Percentiles rank a stretch among this genome's conserved stretches.
These are phyloP conservation scores for Melieria omissa DNA, from an alignment of 2,888 invertebrate species.

Conservation along the genomic window DNA sequence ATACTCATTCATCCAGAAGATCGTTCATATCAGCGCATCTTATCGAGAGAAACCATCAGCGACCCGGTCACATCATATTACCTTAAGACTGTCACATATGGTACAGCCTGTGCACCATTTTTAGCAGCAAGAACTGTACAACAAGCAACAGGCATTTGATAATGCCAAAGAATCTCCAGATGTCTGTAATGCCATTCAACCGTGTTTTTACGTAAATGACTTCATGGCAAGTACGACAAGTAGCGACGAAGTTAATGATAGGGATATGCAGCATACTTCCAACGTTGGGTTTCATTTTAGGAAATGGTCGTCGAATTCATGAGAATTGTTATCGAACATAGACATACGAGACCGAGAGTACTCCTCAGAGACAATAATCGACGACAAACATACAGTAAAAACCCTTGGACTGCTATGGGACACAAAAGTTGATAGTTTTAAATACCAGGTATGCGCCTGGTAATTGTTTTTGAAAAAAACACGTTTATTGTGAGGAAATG, in stretches of 20 bases:
- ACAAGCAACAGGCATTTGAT: conserved; percentile 17
- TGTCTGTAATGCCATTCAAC: conserved; percentile 11
- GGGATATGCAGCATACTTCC: background rate
- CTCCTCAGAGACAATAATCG: conserved; percentile 19
- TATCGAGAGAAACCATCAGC: background rate
- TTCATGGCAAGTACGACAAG: conserved; percentile 28
- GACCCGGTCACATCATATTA: conserved; percentile 18
- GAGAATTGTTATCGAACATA: background rate
- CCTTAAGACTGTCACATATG: conserved; percentile 33
- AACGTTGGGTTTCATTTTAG: conserved; percentile 27
- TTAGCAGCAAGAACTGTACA: conserved; percentile 20
- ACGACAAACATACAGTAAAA: conserved; percentile 21
- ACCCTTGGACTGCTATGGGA: conserved; percentile 33
- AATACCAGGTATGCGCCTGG: too few relatives aligned
- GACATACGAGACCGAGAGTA: background rate
- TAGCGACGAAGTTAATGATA: too few relatives aligned
- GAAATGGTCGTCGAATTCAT: conserved; percentile 31
- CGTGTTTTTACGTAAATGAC: conserved; percentile 32
- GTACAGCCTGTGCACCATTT: conserved; percentile 11
- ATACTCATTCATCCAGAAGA: conserved; percentile 18
- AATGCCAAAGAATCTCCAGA: conserved; percentile 8
- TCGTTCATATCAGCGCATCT: background rate
- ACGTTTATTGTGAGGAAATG: too few relatives aligned
- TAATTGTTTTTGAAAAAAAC: too few relatives aligned
- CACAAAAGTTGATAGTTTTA: conserved; percentile 23